Percentiles rank a stretch among this genome's conserved stretches.
These are phyloP conservation scores for Seira sanloemensis DNA, from an alignment of 2,888 invertebrate species.

Conservation along the genomic window DNA sequence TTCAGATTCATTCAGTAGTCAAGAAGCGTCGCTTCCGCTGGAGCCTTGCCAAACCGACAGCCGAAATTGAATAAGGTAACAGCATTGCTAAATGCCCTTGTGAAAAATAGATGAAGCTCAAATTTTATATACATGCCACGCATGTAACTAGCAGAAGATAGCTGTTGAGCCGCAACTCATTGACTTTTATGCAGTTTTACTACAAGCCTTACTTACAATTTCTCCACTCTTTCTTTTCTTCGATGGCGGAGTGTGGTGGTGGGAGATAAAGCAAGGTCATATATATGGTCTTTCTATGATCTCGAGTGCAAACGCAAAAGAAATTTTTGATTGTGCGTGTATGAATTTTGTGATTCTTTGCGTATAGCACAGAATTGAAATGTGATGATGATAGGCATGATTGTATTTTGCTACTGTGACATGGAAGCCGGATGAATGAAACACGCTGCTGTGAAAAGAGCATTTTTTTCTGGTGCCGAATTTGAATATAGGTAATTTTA, in stretches of 20 bases:
- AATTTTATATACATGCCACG: conserved; percentile 19
- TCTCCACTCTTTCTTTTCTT: background rate
- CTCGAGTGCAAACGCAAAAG: background rate
- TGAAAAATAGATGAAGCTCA: conserved; percentile 53
- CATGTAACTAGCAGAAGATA: background rate
- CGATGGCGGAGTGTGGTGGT: background rate
- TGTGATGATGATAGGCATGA: background rate
- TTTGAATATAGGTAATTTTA: too few relatives aligned
- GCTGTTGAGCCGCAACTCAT: background rate
- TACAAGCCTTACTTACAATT: background rate
- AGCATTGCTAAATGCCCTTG: conserved; percentile 41
- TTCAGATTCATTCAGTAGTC: conserved; percentile 58
- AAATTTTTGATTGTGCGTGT: too few relatives aligned
- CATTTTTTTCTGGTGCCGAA: background rate
- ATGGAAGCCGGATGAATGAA: background rate
- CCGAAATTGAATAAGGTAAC: conserved; percentile 60
- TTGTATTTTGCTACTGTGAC: background rate
- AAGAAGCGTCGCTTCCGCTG: conserved; percentile 56
- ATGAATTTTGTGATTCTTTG: too few relatives aligned
- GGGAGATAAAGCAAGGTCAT: background rate
- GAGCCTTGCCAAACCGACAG: conserved; percentile 59
- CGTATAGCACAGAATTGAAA: background rate
- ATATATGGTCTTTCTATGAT: background rate
- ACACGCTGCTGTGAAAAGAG: too few relatives aligned
- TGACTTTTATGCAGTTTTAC: background rate